phyloP scores from a whole-genome alignment of 2,113 vertebrate genomes.

The Macquaria australasica region DNA sequence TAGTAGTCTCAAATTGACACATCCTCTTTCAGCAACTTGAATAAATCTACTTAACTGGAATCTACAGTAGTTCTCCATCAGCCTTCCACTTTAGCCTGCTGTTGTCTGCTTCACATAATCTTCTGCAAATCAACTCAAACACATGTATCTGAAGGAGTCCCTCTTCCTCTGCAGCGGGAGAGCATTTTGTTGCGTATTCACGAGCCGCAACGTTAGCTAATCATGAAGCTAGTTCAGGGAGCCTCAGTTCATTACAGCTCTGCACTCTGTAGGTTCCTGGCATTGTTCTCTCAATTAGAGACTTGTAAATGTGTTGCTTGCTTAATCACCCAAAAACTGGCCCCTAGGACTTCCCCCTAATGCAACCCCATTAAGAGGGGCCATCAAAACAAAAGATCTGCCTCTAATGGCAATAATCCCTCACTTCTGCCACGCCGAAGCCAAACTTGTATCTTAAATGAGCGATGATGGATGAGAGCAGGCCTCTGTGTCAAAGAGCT shows the following conservation, averaged over 20 bases:
- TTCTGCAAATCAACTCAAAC: neutral
- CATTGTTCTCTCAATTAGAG: conserved; percentile 85
- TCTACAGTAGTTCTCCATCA: neutral
- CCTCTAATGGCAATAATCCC: conserved; percentile 83
- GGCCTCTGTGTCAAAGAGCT: conserved; percentile 70
- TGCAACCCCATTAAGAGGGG: conserved; percentile 83
- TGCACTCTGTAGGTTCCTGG: conserved; percentile 75
- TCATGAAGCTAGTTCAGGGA: conserved; percentile 71
- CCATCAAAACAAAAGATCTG: conserved; percentile 85
- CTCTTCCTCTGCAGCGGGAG: conserved; percentile 10
- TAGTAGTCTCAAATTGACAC: neutral
- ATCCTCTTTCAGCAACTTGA: neutral
- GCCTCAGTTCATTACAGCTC: conserved; percentile 77
- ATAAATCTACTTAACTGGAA: neutral
- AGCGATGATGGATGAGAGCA: conserved; percentile 79
- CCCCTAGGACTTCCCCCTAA: conserved; percentile 81
- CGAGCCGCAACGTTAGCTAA: conserved; percentile 59
- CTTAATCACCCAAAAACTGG: conserved; percentile 86
- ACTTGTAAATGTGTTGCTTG: conserved; percentile 86
- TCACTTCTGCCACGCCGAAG: conserved; percentile 77
- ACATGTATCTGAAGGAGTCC: conserved; percentile 22
- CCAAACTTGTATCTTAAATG: conserved; percentile 82
- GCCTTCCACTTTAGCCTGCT: neutral
- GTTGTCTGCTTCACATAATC: neutral
- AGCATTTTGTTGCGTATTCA: conserved; percentile 25